Evolutionary conservation across 2,113 vertebrate species (phyloP).

Genomic region (Notothenia coriiceps): DNA sequence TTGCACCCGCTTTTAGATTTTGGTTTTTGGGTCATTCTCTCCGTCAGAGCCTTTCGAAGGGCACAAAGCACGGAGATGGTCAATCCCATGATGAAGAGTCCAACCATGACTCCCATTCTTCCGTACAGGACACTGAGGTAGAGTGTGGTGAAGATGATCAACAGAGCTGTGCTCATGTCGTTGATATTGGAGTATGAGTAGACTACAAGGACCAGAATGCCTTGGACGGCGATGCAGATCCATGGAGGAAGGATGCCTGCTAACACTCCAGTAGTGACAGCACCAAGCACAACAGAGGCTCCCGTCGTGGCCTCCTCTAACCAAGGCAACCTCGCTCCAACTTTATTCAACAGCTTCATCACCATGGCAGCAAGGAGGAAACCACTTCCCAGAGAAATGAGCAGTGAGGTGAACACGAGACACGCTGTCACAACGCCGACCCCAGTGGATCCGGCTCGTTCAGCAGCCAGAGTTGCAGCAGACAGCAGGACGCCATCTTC

Average conservation of each 20-base stretch:
- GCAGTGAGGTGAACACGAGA: conserved; percentile 65
- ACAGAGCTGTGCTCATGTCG: conserved; percentile 67
- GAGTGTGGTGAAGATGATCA: conserved; percentile 70
- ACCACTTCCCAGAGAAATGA: conserved; percentile 67
- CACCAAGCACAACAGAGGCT: conserved; percentile 50
- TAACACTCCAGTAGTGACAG: conserved; percentile 50
- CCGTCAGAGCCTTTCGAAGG: conserved; percentile 52
- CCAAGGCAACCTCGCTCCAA: conserved; percentile 19
- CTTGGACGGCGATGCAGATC: conserved; percentile 48
- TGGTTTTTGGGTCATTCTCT: conserved; percentile 8
- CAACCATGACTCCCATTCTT: conserved; percentile 50
- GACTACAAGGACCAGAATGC: conserved; percentile 49
- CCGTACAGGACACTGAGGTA: conserved; percentile 62
- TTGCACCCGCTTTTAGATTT: conserved; percentile 17
- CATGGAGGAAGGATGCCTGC: conserved; percentile 54
- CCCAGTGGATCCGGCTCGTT: conserved; percentile 62
- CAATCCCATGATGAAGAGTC: conserved; percentile 46
- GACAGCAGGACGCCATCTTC: conserved; percentile 51
- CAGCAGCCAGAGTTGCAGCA: conserved; percentile 25
- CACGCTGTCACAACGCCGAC: conserved; percentile 56
- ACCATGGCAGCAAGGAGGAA: conserved; percentile 62
- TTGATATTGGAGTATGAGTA: conserved; percentile 67
- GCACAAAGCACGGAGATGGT: conserved; percentile 46
- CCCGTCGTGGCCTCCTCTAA: conserved; percentile 41
- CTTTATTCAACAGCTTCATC: conserved; percentile 46